Conservation (phyloP, 92 coral and sea anemone species). For the Chrysogorgia sp. region DNA sequence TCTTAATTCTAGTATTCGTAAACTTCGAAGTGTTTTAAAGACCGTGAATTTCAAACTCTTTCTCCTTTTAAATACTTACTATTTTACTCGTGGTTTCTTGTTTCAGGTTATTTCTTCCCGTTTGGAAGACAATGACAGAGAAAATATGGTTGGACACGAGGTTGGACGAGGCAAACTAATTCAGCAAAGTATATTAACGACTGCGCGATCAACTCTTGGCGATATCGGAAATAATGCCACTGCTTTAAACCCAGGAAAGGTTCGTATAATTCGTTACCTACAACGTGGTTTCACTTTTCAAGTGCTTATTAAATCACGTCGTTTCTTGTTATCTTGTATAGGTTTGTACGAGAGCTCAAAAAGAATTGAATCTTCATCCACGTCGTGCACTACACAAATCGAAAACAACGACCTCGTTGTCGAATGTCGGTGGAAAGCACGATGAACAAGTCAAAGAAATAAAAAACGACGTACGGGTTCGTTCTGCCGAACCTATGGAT, state of each 20-base stretch:
- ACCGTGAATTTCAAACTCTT: background rate
- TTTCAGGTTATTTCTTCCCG: slow-evolving; percentile 23
- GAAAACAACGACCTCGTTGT: slow-evolving; percentile 71
- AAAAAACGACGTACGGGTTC: background rate
- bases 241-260: slow-evolving; percentile 53
- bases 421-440: slow-evolving; percentile 49
- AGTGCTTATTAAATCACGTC: background rate
- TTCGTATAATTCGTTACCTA: slow-evolving; percentile 4
- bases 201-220: slow-evolving; percentile 66
- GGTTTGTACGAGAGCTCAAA: slow-evolving; percentile 36
- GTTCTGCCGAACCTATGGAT: slow-evolving; percentile 65
- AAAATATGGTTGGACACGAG: slow-evolving; percentile 14
- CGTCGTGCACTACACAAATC: slow-evolving; percentile 67
- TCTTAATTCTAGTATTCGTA: background rate
- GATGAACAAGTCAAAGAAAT: too few species aligned
- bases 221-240: slow-evolving; percentile 81
- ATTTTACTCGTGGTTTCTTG: background rate
- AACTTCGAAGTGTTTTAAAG: slow-evolving; percentile 9
- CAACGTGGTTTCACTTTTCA: background rate
- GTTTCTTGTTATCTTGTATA: background rate
- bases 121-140: slow-evolving; percentile 34
- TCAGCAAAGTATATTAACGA: slow-evolving; percentile 7
- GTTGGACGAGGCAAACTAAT: slow-evolving; percentile 11
- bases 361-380: slow-evolving; percentile 31
- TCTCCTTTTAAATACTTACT: background rate